Percentiles rank a stretch among this genome's conserved stretches.
Conservation (phyloP, 1,140 invertebrate genomes). For the Phymorhynchus buccinoides region DNA sequence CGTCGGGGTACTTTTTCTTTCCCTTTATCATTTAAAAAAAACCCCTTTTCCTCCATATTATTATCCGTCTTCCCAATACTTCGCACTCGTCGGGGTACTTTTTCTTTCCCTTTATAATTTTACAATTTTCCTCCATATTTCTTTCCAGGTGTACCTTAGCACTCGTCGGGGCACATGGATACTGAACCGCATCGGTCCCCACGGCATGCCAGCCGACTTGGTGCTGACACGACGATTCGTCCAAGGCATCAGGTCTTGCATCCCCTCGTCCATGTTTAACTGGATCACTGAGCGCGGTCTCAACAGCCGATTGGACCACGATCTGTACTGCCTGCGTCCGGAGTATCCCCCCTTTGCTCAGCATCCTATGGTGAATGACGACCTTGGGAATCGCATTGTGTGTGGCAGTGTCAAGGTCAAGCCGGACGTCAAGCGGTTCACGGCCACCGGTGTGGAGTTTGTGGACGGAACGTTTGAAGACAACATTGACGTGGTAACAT, state of each 20-base stretch:
- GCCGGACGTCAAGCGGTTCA: constrained; percentile 68
- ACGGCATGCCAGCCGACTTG: constrained; percentile 61
- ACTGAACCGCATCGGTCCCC: constrained; percentile 70
- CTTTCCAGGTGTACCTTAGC: constrained; percentile 73
- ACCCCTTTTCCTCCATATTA: too few species aligned
- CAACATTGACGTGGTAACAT: constrained; percentile 54
- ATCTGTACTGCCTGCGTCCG: constrained; percentile 73
- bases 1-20: too few species aligned
- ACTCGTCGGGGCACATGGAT: constrained; percentile 75
- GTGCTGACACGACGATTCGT: constrained; percentile 35
- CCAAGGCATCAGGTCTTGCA: too few species aligned
- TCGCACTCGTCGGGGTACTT: too few species aligned
- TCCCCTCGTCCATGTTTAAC: not conserved
- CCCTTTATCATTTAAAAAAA: too few species aligned
- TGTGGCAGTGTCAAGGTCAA: constrained; percentile 73
- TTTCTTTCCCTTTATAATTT: too few species aligned
- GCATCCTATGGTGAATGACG: constrained; percentile 76
- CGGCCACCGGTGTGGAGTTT: constrained; percentile 70
- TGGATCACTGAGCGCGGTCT: not conserved
- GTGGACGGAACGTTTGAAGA: constrained; percentile 68
- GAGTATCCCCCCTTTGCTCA: constrained; percentile 72
- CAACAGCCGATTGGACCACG: constrained; percentile 72
- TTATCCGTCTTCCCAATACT: too few species aligned
- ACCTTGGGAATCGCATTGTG: constrained; percentile 74
- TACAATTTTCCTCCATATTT: not conserved